A percentile compares a stretch with the other conserved stretches of the same genome.
phyloP scores from a whole-genome alignment of 2,797 vertebrate genomes.

The Ctenosaura bakeri region DNA sequence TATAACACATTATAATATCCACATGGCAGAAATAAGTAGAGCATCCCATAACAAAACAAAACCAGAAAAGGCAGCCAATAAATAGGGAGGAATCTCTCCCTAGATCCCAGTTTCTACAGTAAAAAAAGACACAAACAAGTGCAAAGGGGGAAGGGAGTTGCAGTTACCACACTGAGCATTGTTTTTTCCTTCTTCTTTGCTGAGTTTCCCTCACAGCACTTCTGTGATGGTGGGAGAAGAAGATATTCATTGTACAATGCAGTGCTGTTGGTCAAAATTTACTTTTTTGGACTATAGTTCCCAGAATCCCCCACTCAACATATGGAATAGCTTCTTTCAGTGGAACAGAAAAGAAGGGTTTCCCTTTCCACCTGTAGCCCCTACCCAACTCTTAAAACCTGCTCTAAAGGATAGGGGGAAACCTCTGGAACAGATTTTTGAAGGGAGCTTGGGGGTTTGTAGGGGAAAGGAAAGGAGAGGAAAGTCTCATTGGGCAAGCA shows the following conservation, averaged over 20 bases:
- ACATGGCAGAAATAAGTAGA: constrained; percentile 30
- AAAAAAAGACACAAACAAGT: background rate
- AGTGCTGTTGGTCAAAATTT: too few relatives aligned
- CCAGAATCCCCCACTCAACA: too few relatives aligned
- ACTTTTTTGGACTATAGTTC: too few relatives aligned
- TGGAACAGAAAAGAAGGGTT: background rate
- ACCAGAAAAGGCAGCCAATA: constrained; percentile 14
- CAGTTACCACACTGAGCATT: background rate
- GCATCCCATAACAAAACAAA: constrained; percentile 5
- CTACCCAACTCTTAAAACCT: background rate
- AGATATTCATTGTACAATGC: background rate
- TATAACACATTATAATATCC: background rate
- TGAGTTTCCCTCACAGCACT: constrained; percentile 7
- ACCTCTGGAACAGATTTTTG: background rate
- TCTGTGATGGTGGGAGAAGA: constrained; percentile 21
- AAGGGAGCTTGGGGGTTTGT: background rate
- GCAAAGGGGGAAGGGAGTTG: background rate
- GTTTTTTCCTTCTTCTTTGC: constrained; percentile 20
- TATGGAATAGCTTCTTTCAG: background rate
- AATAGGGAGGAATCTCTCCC: background rate
- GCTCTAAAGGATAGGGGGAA: background rate
- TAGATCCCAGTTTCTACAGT: background rate
- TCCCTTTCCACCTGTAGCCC: background rate
- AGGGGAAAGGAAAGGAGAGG: background rate
- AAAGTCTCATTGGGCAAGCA: background rate